Evolutionary conservation across 2,888 invertebrate genomes (phyloP).

Genomic region (Entomobrya multifasciata): DNA sequence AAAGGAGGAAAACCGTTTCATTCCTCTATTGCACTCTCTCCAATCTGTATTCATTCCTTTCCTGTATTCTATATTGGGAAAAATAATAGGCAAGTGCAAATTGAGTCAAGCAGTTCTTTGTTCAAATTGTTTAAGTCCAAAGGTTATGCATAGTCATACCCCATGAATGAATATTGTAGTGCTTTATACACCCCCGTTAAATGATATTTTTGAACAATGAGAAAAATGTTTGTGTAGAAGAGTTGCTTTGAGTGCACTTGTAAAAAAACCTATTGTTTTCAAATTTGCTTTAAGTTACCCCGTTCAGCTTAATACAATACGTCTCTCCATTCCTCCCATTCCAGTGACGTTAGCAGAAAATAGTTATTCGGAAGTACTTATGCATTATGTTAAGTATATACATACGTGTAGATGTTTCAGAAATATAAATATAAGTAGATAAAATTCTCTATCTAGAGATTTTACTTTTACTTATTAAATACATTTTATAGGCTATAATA

Average conservation of each 20-base stretch:
- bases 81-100: constrained; percentile 2
- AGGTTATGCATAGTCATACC: constrained; percentile 48
- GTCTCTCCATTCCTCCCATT: not conserved
- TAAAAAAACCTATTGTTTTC: constrained; percentile 28
- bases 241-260: not conserved
- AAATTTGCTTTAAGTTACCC: constrained; percentile 13
- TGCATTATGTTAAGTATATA: too few species aligned
- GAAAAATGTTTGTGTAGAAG: not conserved
- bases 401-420: too few species aligned
- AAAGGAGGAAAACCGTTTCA: not conserved
- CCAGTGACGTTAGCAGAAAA: constrained; percentile 20
- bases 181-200: too few species aligned
- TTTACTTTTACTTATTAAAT: too few species aligned
- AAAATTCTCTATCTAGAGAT: too few species aligned
- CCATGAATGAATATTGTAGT: too few species aligned
- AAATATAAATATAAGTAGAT: too few species aligned
- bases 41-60: not conserved
- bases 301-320: not conserved
- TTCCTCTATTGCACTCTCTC: not conserved
- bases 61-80: not conserved
- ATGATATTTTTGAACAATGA: not conserved
- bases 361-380: too few species aligned
- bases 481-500: too few species aligned
- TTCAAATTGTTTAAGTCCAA: constrained; percentile 51
- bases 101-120: constrained; percentile 55